phyloP scores from a whole-genome alignment of 2,113 vertebrate species.

The Tragelaphus strepsiceros region DNA sequence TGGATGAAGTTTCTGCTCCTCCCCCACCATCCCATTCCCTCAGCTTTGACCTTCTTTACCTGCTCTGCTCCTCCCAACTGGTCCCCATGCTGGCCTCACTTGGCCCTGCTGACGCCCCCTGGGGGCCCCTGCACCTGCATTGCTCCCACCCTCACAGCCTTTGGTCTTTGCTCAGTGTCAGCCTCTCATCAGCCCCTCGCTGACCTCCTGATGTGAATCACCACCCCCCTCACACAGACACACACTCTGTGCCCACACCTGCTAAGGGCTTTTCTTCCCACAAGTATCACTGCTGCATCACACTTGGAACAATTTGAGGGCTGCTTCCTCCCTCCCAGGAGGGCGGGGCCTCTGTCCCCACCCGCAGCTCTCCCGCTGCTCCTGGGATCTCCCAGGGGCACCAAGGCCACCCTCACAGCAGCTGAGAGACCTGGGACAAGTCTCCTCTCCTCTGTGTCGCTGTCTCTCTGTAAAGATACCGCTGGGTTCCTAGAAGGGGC shows the following conservation, averaged over 20 bases:
- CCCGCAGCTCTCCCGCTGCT: fast-evolving
- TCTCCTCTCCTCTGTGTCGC: not conserved
- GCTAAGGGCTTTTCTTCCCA: not conserved
- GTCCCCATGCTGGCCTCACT: not conserved
- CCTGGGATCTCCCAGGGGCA: not conserved
- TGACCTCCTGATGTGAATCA: not conserved
- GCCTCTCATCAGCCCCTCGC: not conserved
- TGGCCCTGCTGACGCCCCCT: not conserved
- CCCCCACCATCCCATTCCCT: too few species aligned
- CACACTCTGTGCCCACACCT: not conserved
- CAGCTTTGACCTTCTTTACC: not conserved
- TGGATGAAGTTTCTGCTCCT: not conserved
- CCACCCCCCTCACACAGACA: not conserved
- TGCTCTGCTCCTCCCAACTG: not conserved
- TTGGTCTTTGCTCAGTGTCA: not conserved
- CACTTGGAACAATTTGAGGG: not conserved
- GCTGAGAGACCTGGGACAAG: not conserved
- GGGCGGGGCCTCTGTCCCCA: too few species aligned
- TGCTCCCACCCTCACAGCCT: not conserved
- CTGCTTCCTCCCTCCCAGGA: not conserved
- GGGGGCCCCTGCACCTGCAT: not conserved
- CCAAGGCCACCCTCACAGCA: not conserved
- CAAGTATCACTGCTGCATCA: not conserved
- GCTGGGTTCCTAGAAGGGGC: not conserved
- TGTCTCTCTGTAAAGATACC: not conserved